Conservation (phyloP, 2,888 invertebrate genomes). For the Cistogaster globosa region DNA sequence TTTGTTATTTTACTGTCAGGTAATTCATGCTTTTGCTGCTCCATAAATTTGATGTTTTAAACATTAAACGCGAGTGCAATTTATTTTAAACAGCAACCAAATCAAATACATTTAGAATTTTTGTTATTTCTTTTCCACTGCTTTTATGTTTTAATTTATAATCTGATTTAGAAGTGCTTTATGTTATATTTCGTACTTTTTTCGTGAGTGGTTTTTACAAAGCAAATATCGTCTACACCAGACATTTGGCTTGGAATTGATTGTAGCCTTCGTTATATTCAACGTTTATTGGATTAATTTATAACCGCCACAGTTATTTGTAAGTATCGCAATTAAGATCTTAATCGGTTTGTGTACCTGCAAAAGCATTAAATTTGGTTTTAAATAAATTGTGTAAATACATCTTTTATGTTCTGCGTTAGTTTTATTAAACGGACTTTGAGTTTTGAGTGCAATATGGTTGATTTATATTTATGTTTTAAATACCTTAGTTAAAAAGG, state of each 20-base stretch:
- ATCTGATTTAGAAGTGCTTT: constrained; percentile 2
- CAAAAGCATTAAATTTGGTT: constrained; percentile 17
- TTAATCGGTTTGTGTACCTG: constrained; percentile 19
- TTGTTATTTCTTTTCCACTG: constrained; percentile 16
- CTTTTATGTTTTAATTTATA: constrained; percentile 29
- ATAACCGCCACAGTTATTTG: constrained; percentile 55
- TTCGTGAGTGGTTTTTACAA: constrained; percentile 9
- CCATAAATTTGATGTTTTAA: neutral
- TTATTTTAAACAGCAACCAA: constrained; percentile 6
- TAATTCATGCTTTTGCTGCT: constrained; percentile 6
- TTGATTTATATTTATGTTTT: too few species aligned
- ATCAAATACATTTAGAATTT: neutral
- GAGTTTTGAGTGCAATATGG: neutral
- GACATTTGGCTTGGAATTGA: neutral
- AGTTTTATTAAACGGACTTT: neutral
- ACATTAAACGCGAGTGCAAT: constrained; percentile 32
- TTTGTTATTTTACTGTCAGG: constrained; percentile 27
- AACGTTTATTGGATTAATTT: constrained; percentile 69
- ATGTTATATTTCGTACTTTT: neutral
- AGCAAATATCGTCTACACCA: neutral
- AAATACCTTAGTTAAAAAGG: too few species aligned
- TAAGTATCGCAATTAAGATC: constrained; percentile 66
- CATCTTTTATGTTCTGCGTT: neutral
- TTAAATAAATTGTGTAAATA: constrained; percentile 11
- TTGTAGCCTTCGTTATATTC: constrained; percentile 22